A percentile compares a stretch with the other conserved stretches of the same genome.
These are phyloP conservation scores for Platycercus adscitus DNA, from an alignment of 2,113 vertebrate genomes.

Conservation along the genomic window DNA sequence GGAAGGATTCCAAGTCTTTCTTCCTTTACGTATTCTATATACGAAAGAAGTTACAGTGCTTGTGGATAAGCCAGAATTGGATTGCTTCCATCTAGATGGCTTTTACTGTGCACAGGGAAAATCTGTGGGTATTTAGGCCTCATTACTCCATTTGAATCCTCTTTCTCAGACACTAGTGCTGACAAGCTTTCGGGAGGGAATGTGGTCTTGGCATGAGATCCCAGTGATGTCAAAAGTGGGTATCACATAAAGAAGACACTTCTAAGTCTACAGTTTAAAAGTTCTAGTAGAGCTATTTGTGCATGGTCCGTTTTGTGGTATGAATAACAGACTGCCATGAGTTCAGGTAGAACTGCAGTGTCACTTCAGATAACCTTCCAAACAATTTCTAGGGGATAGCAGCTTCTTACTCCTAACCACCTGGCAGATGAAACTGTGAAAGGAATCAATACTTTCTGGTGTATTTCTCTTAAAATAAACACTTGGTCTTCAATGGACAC, in stretches of 20 bases:
- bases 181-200: not conserved
- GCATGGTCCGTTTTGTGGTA: not conserved
- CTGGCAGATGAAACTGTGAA: not conserved
- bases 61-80: not conserved
- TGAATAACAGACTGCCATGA: not conserved
- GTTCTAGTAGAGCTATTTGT: not conserved
- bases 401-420: not conserved
- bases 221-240: not conserved
- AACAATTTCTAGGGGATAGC: not conserved
- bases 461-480: not conserved
- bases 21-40: not conserved
- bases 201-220: not conserved
- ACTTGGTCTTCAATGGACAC: not conserved
- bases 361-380: not conserved
- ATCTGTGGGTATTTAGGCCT: not conserved
- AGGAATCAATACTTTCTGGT: not conserved
- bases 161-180: not conserved
- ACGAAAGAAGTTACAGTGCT: not conserved
- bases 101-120: not conserved
- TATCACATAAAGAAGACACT: not conserved
- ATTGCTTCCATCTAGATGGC: not conserved
- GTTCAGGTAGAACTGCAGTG: not conserved
- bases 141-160: not conserved
- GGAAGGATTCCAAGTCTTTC: conserved; percentile 17
- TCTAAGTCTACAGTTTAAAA: not conserved